phyloP scores from a whole-genome alignment of 1,140 invertebrate genomes.

The Belonocnema kinseyi region DNA sequence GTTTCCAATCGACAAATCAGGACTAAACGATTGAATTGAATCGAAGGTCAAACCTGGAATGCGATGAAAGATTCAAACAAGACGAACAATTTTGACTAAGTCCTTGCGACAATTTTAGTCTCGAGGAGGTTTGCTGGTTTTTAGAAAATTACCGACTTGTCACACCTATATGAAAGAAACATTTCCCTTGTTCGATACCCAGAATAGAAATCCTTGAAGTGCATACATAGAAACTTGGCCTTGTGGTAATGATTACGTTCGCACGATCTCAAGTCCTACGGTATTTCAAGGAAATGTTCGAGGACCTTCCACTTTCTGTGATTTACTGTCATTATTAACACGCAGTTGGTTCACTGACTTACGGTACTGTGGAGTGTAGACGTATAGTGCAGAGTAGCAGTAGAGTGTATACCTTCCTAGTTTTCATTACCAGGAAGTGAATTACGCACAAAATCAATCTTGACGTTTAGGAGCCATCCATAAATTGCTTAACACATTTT shows the following conservation, averaged over 20 bases:
- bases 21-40: no score
- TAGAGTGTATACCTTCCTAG: not conserved
- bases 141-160: not conserved
- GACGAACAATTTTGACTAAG: not conserved
- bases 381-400: no score
- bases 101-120: conserved; percentile 2
- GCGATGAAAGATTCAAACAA: not conserved
- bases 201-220: not conserved
- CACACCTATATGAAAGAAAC: not conserved
- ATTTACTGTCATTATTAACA: not conserved
- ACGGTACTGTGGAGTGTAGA: not conserved
- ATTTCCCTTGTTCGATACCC: conserved; percentile 1
- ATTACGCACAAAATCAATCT: no score
- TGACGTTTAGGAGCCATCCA: no score
- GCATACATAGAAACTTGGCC: conserved; percentile 4
- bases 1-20: no score
- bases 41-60: no score
- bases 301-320: not conserved
- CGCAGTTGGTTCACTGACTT: not conserved
- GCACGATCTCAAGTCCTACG: not conserved
- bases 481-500: no score
- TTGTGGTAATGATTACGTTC: not conserved
- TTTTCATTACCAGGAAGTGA: no score
- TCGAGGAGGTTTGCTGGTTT: not conserved
- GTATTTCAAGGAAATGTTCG: not conserved